Evolutionary conservation across 2,113 vertebrate species (phyloP).

Genomic region (Chrysemys picta): DNA sequence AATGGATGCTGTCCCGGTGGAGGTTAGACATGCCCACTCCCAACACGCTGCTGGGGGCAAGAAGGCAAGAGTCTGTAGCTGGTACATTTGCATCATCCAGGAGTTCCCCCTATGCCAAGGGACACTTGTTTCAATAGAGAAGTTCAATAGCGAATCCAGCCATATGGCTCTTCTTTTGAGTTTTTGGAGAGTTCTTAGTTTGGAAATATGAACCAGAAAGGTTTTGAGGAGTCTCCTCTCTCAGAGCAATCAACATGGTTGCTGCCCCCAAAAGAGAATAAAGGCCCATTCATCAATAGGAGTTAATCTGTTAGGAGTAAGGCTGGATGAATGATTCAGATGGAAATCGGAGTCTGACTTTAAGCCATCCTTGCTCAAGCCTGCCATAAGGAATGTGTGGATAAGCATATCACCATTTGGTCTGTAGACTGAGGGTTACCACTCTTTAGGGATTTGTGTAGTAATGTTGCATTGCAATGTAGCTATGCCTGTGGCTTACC

Average conservation of each 20-base stretch:
- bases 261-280: background rate
- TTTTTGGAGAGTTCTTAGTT: background rate
- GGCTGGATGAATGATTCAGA: background rate
- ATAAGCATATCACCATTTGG: background rate
- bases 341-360: background rate
- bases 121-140: background rate
- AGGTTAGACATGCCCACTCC: background rate
- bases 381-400: background rate
- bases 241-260: fast-evolving
- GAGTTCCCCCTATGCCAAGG: background rate
- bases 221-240: background rate
- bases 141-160: background rate
- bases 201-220: constrained; percentile 43
- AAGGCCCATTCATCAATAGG: background rate
- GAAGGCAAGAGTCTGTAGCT: background rate
- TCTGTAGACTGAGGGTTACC: background rate
- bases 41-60: background rate
- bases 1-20: background rate
- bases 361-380: background rate
- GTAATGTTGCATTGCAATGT: background rate
- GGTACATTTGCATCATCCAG: background rate
- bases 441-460: background rate
- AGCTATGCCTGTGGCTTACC: background rate
- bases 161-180: constrained; percentile 27
- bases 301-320: background rate